Conservation (phyloP, 92 coral and sea anemone species). For the Pocillopora grandis region DNA sequence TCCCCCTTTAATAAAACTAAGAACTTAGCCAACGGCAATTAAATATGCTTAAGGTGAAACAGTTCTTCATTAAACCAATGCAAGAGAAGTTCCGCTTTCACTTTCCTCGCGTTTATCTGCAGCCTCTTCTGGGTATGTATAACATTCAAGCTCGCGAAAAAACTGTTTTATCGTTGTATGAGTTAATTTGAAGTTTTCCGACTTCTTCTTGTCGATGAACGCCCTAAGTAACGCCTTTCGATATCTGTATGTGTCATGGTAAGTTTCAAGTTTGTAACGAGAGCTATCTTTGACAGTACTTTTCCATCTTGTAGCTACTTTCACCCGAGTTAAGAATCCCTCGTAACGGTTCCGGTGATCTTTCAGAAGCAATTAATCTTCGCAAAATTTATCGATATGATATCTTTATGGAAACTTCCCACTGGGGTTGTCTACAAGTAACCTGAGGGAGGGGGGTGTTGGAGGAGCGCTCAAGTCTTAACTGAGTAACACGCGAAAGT, state of each 20-base stretch:
- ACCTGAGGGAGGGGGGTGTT: neutral
- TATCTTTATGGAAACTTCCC: neutral
- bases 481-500: neutral
- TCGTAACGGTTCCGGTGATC: neutral
- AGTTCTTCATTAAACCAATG: neutral
- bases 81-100: neutral
- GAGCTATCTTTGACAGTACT: neutral
- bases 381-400: neutral
- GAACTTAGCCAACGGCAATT: too few species aligned
- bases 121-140: neutral
- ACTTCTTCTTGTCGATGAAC: neutral
- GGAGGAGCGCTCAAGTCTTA: neutral
- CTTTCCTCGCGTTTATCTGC: neutral
- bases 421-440: neutral
- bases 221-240: neutral
- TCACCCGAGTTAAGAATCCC: neutral
- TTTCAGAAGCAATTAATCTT: neutral
- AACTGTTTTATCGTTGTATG: neutral
- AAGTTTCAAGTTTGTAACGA: neutral
- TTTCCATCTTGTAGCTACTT: neutral
- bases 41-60: neutral
- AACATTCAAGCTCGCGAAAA: slow-evolving; percentile 29
- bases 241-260: slow-evolving; percentile 4
- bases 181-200: neutral
- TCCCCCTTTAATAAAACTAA: too few species aligned